Percentiles rank a stretch among this genome's conserved stretches.
Evolutionary conservation across 2,113 vertebrate genomes (phyloP).

Genomic region (Sialia sialis): DNA sequence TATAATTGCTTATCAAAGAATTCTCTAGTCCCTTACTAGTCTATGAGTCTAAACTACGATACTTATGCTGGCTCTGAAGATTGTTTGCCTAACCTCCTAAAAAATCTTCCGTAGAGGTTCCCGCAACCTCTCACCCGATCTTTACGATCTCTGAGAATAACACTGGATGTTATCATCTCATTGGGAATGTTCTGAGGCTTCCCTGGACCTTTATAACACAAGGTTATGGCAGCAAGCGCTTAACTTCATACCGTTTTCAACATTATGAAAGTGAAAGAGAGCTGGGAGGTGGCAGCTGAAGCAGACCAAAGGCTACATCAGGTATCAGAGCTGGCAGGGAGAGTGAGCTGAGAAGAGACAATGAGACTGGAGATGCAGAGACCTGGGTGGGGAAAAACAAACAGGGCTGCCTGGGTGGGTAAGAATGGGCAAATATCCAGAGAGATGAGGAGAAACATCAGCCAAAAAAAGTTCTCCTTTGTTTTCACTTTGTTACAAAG

Average conservation of each 20-base stretch:
- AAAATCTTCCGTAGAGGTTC: background rate
- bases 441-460: background rate
- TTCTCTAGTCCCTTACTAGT: background rate
- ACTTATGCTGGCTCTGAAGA: background rate
- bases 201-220: background rate
- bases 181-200: background rate
- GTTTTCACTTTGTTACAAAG: background rate
- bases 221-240: background rate
- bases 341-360: background rate
- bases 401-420: conserved; percentile 31
- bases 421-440: conserved; percentile 32
- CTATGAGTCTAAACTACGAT: background rate
- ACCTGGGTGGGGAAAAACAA: conserved; percentile 34
- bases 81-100: background rate
- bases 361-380: background rate
- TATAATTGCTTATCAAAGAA: background rate
- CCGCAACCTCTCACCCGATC: background rate
- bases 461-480: conserved; percentile 28
- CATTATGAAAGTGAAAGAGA: background rate
- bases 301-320: background rate
- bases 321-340: conserved; percentile 7
- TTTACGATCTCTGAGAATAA: background rate
- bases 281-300: background rate
- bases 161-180: background rate
- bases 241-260: background rate